Base-by-base conservation (phyloP, 2,888 invertebrate species). In the Andrena trimmerana region DNA sequence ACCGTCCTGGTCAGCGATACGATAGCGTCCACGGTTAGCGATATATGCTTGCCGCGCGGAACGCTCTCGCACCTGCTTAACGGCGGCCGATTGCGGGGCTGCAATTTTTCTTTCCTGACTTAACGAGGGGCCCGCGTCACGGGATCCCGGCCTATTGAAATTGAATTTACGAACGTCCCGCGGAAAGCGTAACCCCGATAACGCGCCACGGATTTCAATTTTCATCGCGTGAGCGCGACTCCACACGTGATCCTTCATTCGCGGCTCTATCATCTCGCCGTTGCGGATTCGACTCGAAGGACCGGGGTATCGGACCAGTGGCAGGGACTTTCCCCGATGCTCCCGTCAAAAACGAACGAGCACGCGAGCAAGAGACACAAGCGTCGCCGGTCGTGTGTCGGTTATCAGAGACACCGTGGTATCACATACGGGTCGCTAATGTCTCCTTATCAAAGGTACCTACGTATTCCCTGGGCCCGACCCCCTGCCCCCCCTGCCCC, bases 341-440 rank as follows among this genome's bases (percentile, higher is more conserved):
- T 67, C 77, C 79, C 81, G 80, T 90, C 84, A 88, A 88, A 88
- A 90, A 84, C 77, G 75, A 84, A 69, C 67, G 65, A 79, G 68
- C 75, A 78, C 76, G 77, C 57, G 85, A 78, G 72, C 82, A 82
- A 82, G 81, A 86, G 83, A 80, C 83, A 80, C 73, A 78, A 78
- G 65, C 71, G 85, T 84, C 85, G 86, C 79, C 80, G 88, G 78
- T 83, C 86, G 90, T 88, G 87, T 77, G 88, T 83, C 89, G 88
- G 89, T 91, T 91, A 91, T 91, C 91, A 82, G 86, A 82, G 86
- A 70, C 70, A 65, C 70, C 88, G 84, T 86, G 90, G 86, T 92
- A 93, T 93, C 93, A 87, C 92, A 93, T 93, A 93, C 93, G 93
- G 93, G 93, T 93, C 92, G 93, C 93, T 93, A 93, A 93, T 93